These are phyloP conservation scores for Scarus forsteni DNA, from an alignment of 2,797 vertebrate genomes.

Conservation along the genomic window DNA sequence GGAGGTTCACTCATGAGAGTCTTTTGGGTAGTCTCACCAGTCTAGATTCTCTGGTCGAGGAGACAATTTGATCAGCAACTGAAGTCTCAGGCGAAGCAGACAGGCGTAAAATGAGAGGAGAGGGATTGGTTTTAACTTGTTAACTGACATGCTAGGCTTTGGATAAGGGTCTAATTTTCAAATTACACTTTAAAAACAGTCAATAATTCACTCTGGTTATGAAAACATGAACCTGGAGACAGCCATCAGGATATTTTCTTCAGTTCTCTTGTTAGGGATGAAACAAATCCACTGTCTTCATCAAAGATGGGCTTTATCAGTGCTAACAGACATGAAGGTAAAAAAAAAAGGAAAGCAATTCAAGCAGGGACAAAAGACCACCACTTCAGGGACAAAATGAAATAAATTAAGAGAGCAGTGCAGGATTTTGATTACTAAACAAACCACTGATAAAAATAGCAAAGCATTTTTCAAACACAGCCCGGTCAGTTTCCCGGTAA, in stretches of 20 bases:
- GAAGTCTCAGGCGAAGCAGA: constrained; percentile 61
- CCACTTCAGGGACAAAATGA: constrained; percentile 66
- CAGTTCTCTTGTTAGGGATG: constrained; percentile 41
- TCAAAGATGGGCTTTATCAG: constrained; percentile 55
- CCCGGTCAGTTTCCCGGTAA: constrained; percentile 66
- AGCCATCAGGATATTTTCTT: constrained; percentile 41
- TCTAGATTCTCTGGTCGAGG: constrained; percentile 37
- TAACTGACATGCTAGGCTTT: constrained; percentile 67
- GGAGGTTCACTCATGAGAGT: constrained; percentile 50
- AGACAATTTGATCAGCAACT: constrained; percentile 50
- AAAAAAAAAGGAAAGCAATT: constrained; percentile 40
- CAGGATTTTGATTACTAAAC: constrained; percentile 65
- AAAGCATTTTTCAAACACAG: constrained; percentile 72
- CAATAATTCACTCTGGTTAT: constrained; percentile 46
- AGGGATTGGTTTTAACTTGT: constrained; percentile 45
- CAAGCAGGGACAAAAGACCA: constrained; percentile 61
- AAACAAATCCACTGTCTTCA: constrained; percentile 55
- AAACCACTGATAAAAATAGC: constrained; percentile 71
- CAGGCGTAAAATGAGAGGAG: constrained; percentile 57
- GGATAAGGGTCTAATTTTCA: constrained; percentile 47
- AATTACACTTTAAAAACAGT: constrained; percentile 52
- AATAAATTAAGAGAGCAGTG: constrained; percentile 73
- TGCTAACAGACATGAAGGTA: constrained; percentile 43
- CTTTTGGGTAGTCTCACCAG: constrained; percentile 48
- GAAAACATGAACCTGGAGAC: constrained; percentile 49